Evolutionary conservation across 2,113 vertebrate genomes (phyloP).

Genomic region (Notothenia rossii): DNA sequence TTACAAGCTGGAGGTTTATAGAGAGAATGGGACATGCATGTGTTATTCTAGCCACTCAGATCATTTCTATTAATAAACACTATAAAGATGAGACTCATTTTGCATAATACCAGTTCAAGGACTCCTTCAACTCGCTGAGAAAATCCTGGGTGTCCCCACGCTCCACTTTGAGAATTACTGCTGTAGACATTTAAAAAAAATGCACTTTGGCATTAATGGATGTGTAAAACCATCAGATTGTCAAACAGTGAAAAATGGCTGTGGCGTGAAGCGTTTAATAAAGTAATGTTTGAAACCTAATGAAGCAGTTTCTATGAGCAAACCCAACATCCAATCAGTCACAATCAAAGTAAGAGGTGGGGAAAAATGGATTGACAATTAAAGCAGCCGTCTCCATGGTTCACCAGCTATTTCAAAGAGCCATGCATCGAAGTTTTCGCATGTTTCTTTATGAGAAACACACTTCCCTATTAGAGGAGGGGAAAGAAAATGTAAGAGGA

Average conservation of each 20-base stretch:
- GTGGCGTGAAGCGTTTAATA: conserved; percentile 41
- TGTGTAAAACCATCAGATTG: conserved; percentile 48
- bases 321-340: conserved; percentile 35
- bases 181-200: conserved; percentile 18
- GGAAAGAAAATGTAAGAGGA: neutral
- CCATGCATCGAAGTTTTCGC: conserved; percentile 58
- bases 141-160: neutral
- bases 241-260: conserved; percentile 44
- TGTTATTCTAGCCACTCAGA: neutral
- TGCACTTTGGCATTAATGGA: conserved; percentile 43
- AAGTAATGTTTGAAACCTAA: conserved; percentile 52
- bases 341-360: conserved; percentile 25
- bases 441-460: conserved; percentile 81
- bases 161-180: conserved; percentile 16
- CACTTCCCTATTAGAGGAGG: conserved; percentile 65
- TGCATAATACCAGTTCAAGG: conserved; percentile 28
- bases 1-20: neutral
- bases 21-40: neutral
- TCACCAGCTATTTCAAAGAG: conserved; percentile 66
- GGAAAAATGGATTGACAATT: conserved; percentile 52
- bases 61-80: neutral
- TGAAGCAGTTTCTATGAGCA: conserved; percentile 29
- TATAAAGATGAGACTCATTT: conserved; percentile 4
- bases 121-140: conserved; percentile 11
- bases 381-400: conserved; percentile 54